Base-by-base conservation (phyloP, 1,140 invertebrate genomes). In the Brachionus plicatilis region DNA sequence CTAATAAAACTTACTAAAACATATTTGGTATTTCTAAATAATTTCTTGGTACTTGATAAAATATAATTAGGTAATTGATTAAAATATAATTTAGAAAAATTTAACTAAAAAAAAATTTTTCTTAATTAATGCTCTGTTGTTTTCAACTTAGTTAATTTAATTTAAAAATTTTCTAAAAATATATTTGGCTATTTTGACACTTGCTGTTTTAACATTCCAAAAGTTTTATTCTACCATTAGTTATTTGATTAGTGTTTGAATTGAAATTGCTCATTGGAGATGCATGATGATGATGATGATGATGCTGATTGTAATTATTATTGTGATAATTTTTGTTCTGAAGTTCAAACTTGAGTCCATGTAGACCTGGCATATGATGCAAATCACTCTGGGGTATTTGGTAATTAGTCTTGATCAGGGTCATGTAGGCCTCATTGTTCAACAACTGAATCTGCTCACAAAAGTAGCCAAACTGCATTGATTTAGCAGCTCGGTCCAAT, bases 371-470 rank as follows among this genome's bases (percentile, higher is more conserved):
- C 29, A 80, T 60, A 8, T 50, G 60, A 29, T 83, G 43, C 12
- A 83, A n/a, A 47, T 68, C 60, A n/a, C 43, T 12, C 17, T 33
- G 65, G 6, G 66, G 50, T 37, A 82, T 29, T 47, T 47, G 47
- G 65, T 83, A 83, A 53, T 83, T 83, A 3, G 80, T 70, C 33
- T 83, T 83, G 9, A 83, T 68, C 29, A 83, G 33, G 14, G 56
- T 33, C 60, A 56, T 72, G 37, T 68, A 83, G 7, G 60, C 37
- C 3, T 83, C 80, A 53, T 66, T 68, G 24, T 56, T 72, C 17
- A 83, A 27, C 11, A 83, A 17, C 41, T 83, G 43, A 72, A 83
- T 83, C 33, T 68, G 60, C 2, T 68, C 43, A 72, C 56, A 83
- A 45, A 83, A 82, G 29, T 82, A 82, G 12, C 79, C 53, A 45